Conservation (phyloP, 2,888 invertebrate species). For the Lamellibrachia columna region DNA sequence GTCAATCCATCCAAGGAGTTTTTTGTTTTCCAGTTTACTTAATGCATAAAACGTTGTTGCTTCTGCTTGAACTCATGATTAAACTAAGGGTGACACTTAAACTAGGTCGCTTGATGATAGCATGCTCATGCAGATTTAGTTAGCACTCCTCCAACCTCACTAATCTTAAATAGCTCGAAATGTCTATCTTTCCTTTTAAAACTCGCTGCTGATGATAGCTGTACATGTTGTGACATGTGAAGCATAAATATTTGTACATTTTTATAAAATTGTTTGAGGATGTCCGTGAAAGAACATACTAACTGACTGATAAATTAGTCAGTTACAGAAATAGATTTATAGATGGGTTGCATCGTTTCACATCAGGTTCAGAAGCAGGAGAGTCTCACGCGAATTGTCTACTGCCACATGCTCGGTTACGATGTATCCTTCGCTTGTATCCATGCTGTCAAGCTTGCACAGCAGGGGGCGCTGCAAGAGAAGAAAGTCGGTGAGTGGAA, state of each 20-base stretch:
- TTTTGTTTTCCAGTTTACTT: too few relatives aligned
- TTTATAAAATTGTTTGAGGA: neutral
- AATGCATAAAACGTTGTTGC: too few relatives aligned
- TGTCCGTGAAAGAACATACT: neutral
- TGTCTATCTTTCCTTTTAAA: too few relatives aligned
- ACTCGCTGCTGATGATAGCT: too few relatives aligned
- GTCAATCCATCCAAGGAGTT: too few relatives aligned
- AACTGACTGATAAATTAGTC: neutral
- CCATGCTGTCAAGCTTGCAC: conserved; percentile 62
- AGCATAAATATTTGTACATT: neutral
- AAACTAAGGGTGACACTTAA: too few relatives aligned
- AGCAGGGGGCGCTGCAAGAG: conserved; percentile 54
- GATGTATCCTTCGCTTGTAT: conserved; percentile 60
- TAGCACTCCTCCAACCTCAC: too few relatives aligned
- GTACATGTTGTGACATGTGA: too few relatives aligned
- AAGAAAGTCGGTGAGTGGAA: conserved; percentile 56
- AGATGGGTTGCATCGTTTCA: neutral
- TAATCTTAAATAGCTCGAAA: too few relatives aligned
- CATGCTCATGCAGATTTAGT: too few relatives aligned
- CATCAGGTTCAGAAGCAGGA: conserved; percentile 52
- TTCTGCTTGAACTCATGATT: too few relatives aligned
- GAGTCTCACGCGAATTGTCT: conserved; percentile 53
- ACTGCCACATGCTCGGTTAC: conserved; percentile 61
- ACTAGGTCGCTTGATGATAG: too few relatives aligned
- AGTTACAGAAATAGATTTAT: neutral